phyloP scores from a whole-genome alignment of 2,797 vertebrate species.

The Fistularia tabacaria region DNA sequence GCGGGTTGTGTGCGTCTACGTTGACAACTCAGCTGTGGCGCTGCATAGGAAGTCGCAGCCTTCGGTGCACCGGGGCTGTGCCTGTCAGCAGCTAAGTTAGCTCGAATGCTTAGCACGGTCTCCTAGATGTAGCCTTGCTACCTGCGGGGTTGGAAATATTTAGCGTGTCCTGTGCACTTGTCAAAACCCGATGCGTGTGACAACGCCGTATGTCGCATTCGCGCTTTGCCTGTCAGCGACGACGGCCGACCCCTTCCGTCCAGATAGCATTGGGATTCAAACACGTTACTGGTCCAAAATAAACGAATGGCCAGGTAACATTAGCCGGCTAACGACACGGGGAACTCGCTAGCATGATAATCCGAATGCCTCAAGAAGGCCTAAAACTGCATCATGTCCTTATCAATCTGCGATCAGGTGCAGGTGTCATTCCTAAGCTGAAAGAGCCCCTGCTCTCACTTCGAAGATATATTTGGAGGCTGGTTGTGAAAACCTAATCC shows the following conservation, averaged over 20 bases:
- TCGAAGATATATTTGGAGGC: background rate
- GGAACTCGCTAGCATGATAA: conserved; percentile 53
- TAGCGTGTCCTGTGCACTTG: conserved; percentile 5
- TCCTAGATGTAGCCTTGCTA: conserved; percentile 26
- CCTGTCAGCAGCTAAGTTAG: conserved; percentile 64
- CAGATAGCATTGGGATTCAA: background rate
- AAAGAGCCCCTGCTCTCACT: conserved; percentile 6
- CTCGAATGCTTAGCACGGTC: conserved; percentile 41
- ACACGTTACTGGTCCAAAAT: conserved; percentile 8
- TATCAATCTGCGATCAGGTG: conserved; percentile 39
- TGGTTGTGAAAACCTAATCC: background rate
- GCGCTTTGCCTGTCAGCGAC: background rate
- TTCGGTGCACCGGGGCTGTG: conserved; percentile 60
- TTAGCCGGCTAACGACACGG: conserved; percentile 41
- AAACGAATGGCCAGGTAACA: conserved; percentile 26
- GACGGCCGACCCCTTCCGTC: background rate
- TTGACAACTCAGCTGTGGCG: conserved; percentile 52
- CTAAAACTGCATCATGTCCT: conserved; percentile 59
- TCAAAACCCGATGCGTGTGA: conserved; percentile 13
- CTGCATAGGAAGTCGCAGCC: conserved; percentile 70
- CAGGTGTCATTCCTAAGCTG: conserved; percentile 32
- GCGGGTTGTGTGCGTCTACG: conserved; percentile 26
- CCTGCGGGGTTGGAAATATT: conserved; percentile 49
- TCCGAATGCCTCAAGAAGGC: conserved; percentile 58
- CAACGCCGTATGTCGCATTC: conserved; percentile 12